phyloP scores from a whole-genome alignment of 2,113 vertebrate species.

The Todiramphus chloris region DNA sequence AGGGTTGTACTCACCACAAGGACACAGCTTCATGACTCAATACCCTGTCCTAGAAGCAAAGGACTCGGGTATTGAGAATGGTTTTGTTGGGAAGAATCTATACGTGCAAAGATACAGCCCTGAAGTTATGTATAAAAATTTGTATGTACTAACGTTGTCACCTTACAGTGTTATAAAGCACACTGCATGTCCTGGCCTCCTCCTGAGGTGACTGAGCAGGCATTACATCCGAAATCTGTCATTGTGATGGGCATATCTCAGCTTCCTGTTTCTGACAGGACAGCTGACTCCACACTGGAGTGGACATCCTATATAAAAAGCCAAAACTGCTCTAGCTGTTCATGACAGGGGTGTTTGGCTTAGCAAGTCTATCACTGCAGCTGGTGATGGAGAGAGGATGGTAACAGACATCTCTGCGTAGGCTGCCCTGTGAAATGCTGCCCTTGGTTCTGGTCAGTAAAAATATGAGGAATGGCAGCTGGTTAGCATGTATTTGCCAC shows the following conservation, averaged over 20 bases:
- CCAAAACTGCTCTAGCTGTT: background rate
- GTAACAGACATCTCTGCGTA: background rate
- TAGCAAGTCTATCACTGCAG: background rate
- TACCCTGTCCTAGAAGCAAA: background rate
- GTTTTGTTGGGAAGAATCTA: background rate
- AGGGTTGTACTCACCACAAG: background rate
- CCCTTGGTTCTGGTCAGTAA: background rate
- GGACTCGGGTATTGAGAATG: accelerated
- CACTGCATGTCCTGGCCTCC: background rate
- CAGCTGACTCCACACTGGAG: background rate
- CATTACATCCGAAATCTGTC: background rate
- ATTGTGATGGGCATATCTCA: accelerated
- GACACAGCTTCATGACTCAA: background rate
- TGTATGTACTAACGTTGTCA: accelerated
- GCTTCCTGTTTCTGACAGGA: background rate
- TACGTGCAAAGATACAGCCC: background rate
- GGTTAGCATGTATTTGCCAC: background rate
- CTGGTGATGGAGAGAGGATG: background rate
- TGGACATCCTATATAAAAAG: background rate
- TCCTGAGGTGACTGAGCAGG: background rate
- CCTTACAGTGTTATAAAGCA: background rate
- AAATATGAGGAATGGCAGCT: background rate
- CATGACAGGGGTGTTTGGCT: background rate
- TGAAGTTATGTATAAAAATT: background rate
- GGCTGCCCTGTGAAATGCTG: background rate